Conservation (phyloP, 2,113 vertebrate genomes). For the Sorex araneus region DNA sequence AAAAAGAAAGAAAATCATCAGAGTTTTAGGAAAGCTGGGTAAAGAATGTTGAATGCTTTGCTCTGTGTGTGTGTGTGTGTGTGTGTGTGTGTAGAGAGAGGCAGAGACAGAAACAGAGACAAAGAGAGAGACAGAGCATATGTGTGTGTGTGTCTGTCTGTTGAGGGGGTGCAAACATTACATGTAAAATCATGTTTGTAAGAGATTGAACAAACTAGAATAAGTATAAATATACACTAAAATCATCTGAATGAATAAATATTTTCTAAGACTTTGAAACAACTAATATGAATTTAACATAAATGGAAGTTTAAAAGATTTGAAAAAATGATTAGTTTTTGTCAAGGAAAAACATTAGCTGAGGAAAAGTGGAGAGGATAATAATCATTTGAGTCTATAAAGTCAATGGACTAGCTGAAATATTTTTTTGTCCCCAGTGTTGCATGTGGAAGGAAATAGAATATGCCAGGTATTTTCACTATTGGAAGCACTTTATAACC, state of each 20-base stretch:
- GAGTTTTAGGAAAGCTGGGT: too few species aligned
- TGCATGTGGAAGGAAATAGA: background rate
- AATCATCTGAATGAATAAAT: background rate
- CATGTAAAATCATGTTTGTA: too few species aligned
- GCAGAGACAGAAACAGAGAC: too few species aligned
- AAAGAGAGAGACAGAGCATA: too few species aligned
- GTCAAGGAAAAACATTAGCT: background rate
- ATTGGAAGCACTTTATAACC: slow-evolving; percentile 38
- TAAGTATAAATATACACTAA: background rate
- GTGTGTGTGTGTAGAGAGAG: too few species aligned
- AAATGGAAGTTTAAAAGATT: background rate
- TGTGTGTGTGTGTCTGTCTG: too few species aligned
- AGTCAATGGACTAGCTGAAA: background rate
- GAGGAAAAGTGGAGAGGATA: background rate
- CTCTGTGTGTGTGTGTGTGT: too few species aligned
- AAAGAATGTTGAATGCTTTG: too few species aligned
- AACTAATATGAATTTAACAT: background rate
- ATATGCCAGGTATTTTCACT: background rate
- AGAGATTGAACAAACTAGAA: too few species aligned
- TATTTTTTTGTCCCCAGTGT: background rate
- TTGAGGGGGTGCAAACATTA: too few species aligned
- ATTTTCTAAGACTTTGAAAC: background rate
- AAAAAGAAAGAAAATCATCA: too few species aligned
- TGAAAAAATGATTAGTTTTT: background rate
- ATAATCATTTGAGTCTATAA: background rate